phyloP scores from a whole-genome alignment of 2,888 invertebrate genomes.

The Melinaea marsaeus region DNA sequence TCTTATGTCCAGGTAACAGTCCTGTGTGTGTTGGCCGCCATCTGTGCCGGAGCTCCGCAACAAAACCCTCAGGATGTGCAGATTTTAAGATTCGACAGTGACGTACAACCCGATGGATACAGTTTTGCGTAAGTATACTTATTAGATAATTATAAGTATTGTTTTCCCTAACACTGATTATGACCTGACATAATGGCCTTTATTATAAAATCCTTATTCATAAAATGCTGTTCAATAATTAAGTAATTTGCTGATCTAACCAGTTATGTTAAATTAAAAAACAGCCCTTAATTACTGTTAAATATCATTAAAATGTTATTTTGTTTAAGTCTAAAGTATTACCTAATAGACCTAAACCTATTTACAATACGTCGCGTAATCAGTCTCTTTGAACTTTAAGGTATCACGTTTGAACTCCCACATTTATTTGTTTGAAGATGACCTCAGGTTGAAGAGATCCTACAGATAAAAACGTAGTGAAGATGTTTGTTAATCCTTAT shows the following conservation, averaged over 20 bases:
- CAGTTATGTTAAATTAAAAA: too few relatives aligned
- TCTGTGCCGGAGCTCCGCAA: slow-evolving; percentile 60
- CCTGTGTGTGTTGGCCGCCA: slow-evolving; percentile 53
- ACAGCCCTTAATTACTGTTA: background rate
- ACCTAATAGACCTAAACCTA: slow-evolving; percentile 13
- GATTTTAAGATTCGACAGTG: slow-evolving; percentile 79
- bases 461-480: background rate
- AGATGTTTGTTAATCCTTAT: too few relatives aligned
- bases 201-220: too few relatives aligned
- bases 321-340: background rate
- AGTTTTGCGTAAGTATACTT: slow-evolving; percentile 78
- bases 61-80: slow-evolving; percentile 71
- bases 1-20: slow-evolving; percentile 50
- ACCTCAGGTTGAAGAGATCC: background rate
- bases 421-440: slow-evolving; percentile 19
- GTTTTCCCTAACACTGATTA: background rate
- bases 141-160: background rate
- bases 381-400: slow-evolving; percentile 30
- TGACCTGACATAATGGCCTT: too few relatives aligned
- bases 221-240: too few relatives aligned
- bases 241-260: too few relatives aligned
- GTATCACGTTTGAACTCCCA: slow-evolving; percentile 28
- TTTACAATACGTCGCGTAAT: slow-evolving; percentile 27
- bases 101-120: slow-evolving; percentile 80
- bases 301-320: slow-evolving; percentile 18